phyloP scores from a whole-genome alignment of 2,888 invertebrate species.

The Drosophila nigritarsus region DNA sequence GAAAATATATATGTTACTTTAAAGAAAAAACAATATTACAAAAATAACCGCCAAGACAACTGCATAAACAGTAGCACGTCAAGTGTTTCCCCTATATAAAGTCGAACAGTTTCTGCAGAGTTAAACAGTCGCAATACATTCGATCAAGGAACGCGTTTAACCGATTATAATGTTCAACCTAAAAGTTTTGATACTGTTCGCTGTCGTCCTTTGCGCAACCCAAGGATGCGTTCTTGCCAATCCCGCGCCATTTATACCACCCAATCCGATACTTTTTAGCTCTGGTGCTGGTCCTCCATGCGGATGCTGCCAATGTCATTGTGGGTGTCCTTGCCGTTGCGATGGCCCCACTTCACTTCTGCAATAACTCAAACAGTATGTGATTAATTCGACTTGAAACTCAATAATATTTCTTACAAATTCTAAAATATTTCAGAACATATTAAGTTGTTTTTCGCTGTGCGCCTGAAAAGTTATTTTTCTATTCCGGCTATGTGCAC shows the following conservation, averaged over 20 bases:
- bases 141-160: neutral
- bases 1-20: neutral
- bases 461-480: neutral
- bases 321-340: neutral
- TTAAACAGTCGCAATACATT: conserved; percentile 16
- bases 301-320: conserved; percentile 5
- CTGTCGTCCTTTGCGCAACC: conserved; percentile 35
- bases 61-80: conserved; percentile 46
- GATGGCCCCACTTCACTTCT: neutral
- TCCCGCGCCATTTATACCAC: neutral
- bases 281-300: neutral
- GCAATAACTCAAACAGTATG: neutral
- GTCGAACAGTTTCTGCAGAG: neutral
- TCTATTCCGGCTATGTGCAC: conserved; percentile 9
- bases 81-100: conserved; percentile 38
- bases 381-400: neutral
- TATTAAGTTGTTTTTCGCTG: neutral
- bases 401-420: neutral
- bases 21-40: conserved; percentile 11
- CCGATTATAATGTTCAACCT: conserved; percentile 46
- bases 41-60: conserved; percentile 34
- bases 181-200: conserved; percentile 52
- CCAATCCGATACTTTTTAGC: too few species aligned
- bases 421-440: conserved; percentile 9
- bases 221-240: conserved; percentile 26